Conservation (phyloP, 2,797 vertebrate species). For the Esox masquinongy region DNA sequence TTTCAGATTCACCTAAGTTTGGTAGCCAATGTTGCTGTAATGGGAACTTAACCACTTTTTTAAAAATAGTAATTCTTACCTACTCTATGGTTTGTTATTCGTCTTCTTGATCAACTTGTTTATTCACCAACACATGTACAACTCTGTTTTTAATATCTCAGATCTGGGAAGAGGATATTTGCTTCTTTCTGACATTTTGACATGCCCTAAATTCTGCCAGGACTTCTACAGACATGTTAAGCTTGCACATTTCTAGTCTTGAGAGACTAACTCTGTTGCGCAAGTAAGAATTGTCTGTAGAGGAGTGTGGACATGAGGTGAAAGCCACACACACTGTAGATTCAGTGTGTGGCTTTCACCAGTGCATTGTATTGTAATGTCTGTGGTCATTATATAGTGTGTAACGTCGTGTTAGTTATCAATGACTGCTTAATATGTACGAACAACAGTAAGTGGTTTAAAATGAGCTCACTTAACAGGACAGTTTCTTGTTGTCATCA, state of each 20-base stretch:
- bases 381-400: background rate
- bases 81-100: background rate
- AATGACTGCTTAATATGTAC: background rate
- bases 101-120: background rate
- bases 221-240: too few relatives aligned
- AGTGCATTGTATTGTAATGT: background rate
- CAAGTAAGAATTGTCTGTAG: background rate
- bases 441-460: background rate
- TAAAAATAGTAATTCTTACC: background rate
- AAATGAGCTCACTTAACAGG: background rate
- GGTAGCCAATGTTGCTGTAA: background rate
- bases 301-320: too few relatives aligned
- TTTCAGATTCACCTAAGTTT: too few relatives aligned
- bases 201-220: too few relatives aligned
- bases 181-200: too few relatives aligned
- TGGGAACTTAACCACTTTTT: too few relatives aligned
- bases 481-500: background rate
- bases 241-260: too few relatives aligned
- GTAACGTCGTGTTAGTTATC: background rate
- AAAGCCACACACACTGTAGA: background rate
- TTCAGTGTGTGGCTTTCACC: background rate
- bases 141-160: background rate
- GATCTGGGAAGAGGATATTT: too few relatives aligned
- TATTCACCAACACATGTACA: constrained; percentile 18
- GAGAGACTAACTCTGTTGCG: background rate